Base-by-base conservation (phyloP, 1,140 invertebrate genomes). In the Drosophila ogumai region DNA sequence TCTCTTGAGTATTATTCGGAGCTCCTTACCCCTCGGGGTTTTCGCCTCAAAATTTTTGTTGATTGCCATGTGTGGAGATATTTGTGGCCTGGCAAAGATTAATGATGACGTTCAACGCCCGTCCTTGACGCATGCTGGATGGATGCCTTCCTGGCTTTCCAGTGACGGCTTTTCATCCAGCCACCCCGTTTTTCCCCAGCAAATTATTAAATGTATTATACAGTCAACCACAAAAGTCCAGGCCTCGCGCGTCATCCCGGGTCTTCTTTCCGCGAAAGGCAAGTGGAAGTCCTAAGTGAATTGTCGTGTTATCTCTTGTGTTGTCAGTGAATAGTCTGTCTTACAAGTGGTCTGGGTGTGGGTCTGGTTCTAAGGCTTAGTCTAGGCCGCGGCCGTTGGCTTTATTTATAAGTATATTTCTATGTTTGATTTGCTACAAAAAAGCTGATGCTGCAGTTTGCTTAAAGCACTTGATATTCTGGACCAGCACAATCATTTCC, bases 201-300 rank as follows among this genome's bases (percentile, higher is more conserved):
- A 52, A 86, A 82, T 86, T 79, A 82, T 86, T 79, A 76, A 82
- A 52, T 82, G 82, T 87, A 86, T 86, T 79, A 86, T 86, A 86
- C 49, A 60, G 63, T 40, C 36, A 38, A n/a, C 41, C 50, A 64
- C 65, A 68, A 68, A 73, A 43, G 55, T 36, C 25, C 6, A 28
- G 40, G 61, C 46, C 28, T 34, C 34, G 6, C 46, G 46, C 60
- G 60, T 65, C 56, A 75, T 47, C 52, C 22, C 12, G 43, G 56
- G 64, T 60, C 50, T 66, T 43, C 60, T n/a, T 25, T 15, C 36
- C 19, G 17, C 32, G 50, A 9, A 54, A 66, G 54, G 28, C 55
- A 25, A 22, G 12, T 55, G 22, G 34, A 59, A 66, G 43, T 41
- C 38, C 28, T 59, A 72, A 72, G 69, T 72, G 66, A 72, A 59